Evolutionary conservation across 2,797 vertebrate genomes (phyloP).

Genomic region (Amazonetta brasiliensis): DNA sequence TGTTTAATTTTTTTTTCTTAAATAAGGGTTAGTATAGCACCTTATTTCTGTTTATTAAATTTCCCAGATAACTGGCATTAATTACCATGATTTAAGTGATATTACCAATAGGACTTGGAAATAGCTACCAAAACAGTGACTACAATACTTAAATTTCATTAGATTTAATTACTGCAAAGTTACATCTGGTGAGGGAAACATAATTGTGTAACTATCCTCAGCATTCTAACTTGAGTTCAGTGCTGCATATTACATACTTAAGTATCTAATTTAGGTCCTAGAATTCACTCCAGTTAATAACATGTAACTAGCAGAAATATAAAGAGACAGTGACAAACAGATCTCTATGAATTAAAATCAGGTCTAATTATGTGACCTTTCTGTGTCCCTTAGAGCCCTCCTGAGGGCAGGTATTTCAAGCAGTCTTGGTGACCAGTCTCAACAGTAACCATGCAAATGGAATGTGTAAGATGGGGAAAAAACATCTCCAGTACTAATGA

Average conservation of each 20-base stretch:
- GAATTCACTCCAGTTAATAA: conserved; percentile 78
- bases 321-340: conserved; percentile 79
- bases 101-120: conserved; percentile 62
- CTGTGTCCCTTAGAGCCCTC: conserved; percentile 81
- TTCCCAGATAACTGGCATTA: conserved; percentile 57
- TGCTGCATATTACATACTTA: conserved; percentile 62
- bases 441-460: conserved; percentile 86
- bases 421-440: conserved; percentile 81
- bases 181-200: conserved; percentile 72
- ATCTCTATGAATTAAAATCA: conserved; percentile 89
- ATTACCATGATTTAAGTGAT: conserved; percentile 62
- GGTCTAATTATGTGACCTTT: conserved; percentile 89
- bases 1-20: conserved; percentile 25
- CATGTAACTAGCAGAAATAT: conserved; percentile 70
- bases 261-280: conserved; percentile 60
- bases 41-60: conserved; percentile 44
- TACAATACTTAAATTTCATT: conserved; percentile 66
- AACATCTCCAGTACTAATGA: neutral
- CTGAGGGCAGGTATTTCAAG: conserved; percentile 81
- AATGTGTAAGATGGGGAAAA: conserved; percentile 78
- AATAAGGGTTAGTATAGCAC: conserved; percentile 24
- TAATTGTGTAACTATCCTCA: conserved; percentile 65
- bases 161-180: conserved; percentile 73
- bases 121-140: conserved; percentile 68
- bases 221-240: conserved; percentile 66